phyloP scores from a whole-genome alignment of 2,113 vertebrate genomes.

The Maylandia zebra region DNA sequence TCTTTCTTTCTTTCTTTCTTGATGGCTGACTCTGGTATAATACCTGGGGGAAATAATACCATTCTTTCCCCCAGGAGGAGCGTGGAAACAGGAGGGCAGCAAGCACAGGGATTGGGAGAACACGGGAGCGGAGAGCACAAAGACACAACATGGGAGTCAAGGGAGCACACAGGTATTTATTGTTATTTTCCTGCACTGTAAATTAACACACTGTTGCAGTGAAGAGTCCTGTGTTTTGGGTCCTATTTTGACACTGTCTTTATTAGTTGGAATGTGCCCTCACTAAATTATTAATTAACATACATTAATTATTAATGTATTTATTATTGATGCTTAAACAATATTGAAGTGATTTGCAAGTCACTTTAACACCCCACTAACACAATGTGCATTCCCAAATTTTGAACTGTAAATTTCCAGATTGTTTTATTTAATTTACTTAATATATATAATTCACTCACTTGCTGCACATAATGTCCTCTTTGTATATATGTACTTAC shows the following conservation, averaged over 20 bases:
- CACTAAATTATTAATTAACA: conserved; percentile 1
- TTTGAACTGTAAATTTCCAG: neutral
- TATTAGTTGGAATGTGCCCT: conserved; percentile 6
- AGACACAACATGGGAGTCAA: neutral
- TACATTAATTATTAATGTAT: neutral
- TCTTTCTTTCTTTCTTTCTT: neutral
- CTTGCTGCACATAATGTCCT: neutral
- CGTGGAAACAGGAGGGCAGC: neutral
- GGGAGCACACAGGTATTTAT: neutral
- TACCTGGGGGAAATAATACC: too few species aligned
- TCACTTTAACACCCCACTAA: neutral
- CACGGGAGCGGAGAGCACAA: neutral
- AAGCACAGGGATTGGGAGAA: neutral
- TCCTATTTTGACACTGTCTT: neutral
- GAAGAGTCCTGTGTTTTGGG: neutral
- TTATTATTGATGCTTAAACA: conserved; percentile 19
- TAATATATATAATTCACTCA: neutral
- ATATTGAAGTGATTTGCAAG: neutral
- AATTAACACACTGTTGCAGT: neutral
- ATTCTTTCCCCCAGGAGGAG: neutral
- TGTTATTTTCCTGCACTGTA: neutral
- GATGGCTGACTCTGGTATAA: neutral
- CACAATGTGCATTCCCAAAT: neutral
- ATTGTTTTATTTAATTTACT: neutral
- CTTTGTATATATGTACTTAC: neutral